Base-by-base conservation (phyloP, 92 coral and sea anemone genomes). In the Paragorgia papillata region DNA sequence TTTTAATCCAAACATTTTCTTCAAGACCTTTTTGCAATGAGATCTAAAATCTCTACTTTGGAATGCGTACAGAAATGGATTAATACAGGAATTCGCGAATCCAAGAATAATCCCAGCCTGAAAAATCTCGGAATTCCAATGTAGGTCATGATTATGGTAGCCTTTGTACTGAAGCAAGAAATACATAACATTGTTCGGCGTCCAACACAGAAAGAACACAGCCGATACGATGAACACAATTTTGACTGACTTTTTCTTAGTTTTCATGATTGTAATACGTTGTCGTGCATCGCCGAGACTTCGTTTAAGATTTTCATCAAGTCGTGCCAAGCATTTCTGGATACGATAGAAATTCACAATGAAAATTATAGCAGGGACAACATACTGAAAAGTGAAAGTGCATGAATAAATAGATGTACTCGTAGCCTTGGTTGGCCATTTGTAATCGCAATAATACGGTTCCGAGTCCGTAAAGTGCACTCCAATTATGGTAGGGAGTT, bases 21-120 rank as follows among this genome's bases (percentile, higher is more conserved):
- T 15, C 2, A 71, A 71, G 24, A 71, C 78, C 43, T 55, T 71
- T 17, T 41, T 34, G 58, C 78, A 71, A 25, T 71, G 78, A 54
- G 21, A 19, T 25, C 78, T 57, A 19, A 71, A 71, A 14, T 71
- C 50, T 41, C 21, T 53, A 26, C 78, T 71, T 53, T 71, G 78
- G 58, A 71, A 55, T 53, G 78, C 78, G 24, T 71, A 71, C 28
- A 71, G 35, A 54, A 71, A 31, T 19, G 78, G 78, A 55, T 71
- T 71, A 17, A 71, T 57, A 37, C 78, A 71, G 6, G 63, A 53
- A 8, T 44, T 50, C 0, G 30, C 53, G 54, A 71, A 71, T 20
- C 78, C 78, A n/a, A 71, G 78, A 50, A 71, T 55, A 1, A 71
- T 54, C 19, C 50, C 65, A 33, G 37, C 78, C 24, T 71, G 78